Evolutionary conservation across 1,140 invertebrate species (phyloP).

Genomic region (Euwallacea fornicatus): DNA sequence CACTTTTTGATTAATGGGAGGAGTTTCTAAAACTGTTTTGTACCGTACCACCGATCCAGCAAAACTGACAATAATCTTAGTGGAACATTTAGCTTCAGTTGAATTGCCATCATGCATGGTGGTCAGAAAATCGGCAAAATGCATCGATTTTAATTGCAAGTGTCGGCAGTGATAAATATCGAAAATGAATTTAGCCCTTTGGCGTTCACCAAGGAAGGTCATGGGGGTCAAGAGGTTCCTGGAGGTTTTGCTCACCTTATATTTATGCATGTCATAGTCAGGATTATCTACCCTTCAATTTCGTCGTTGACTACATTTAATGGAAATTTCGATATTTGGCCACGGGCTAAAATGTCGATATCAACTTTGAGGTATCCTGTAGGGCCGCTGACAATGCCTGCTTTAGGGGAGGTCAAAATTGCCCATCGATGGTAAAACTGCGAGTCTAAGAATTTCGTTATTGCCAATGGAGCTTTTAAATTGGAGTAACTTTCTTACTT

Average conservation of each 20-base stretch:
- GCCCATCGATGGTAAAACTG: conserved; percentile 83
- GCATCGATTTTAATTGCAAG: conserved; percentile 47
- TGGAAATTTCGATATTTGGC: conserved; percentile 64
- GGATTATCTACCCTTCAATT: conserved; percentile 67
- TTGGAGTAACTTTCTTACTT: conserved; percentile 54
- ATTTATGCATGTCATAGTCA: neutral
- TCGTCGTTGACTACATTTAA: conserved; percentile 67
- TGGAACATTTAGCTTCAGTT: conserved; percentile 17
- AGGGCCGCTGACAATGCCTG: conserved; percentile 59
- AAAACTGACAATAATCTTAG: conserved; percentile 52
- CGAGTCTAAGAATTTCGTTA: conserved; percentile 60
- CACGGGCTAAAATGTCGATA: conserved; percentile 70
- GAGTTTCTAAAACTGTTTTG: neutral
- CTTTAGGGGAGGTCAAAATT: conserved; percentile 68
- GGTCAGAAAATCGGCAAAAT: conserved; percentile 17
- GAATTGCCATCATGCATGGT: conserved; percentile 61
- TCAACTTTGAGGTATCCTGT: conserved; percentile 80
- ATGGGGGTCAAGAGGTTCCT: conserved; percentile 74
- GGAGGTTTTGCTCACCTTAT: conserved; percentile 20
- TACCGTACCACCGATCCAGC: conserved; percentile 52
- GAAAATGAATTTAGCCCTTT: conserved; percentile 65
- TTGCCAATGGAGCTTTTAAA: conserved; percentile 9
- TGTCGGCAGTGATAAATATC: conserved; percentile 68
- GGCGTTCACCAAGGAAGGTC: conserved; percentile 61
- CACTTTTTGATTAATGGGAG: no score